phyloP scores from a whole-genome alignment of 2,888 invertebrate species.

The Macrophya alboannulata region DNA sequence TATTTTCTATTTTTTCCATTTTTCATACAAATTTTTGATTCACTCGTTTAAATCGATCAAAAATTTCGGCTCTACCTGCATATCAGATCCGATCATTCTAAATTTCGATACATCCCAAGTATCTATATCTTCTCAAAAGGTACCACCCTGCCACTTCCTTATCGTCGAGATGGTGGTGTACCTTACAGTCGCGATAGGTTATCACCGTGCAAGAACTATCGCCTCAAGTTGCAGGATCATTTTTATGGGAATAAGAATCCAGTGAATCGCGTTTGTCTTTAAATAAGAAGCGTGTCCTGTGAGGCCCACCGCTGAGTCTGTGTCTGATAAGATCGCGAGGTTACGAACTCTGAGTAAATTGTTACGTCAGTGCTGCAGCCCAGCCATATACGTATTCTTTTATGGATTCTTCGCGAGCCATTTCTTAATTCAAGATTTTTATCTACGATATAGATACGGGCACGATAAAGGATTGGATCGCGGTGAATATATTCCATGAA shows the following conservation, averaged over 20 bases:
- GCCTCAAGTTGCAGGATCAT: neutral
- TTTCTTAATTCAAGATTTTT: neutral
- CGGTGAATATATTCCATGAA: neutral
- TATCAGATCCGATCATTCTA: neutral
- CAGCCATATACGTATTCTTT: neutral
- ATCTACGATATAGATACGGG: neutral
- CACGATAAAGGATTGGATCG: neutral
- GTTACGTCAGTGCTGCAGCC: constrained; percentile 45
- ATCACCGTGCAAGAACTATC: neutral
- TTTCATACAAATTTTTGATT: neutral
- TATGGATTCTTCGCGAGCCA: constrained; percentile 28
- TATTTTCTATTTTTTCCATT: neutral
- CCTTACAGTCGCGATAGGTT: neutral
- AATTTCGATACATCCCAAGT: neutral
- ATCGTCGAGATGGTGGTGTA: neutral
- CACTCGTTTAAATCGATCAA: neutral
- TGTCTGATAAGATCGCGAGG: constrained; percentile 49
- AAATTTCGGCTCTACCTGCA: neutral
- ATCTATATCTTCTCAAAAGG: neutral
- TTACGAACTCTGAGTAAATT: constrained; percentile 47
- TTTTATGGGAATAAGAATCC: constrained; percentile 44
- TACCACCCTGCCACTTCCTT: neutral
- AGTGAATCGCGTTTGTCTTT: constrained; percentile 36
- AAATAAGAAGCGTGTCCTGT: constrained; percentile 22
- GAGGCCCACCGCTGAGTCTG: constrained; percentile 37